Base-by-base conservation (phyloP, 2,888 invertebrate species). In the Eupithecia pulchellata region DNA sequence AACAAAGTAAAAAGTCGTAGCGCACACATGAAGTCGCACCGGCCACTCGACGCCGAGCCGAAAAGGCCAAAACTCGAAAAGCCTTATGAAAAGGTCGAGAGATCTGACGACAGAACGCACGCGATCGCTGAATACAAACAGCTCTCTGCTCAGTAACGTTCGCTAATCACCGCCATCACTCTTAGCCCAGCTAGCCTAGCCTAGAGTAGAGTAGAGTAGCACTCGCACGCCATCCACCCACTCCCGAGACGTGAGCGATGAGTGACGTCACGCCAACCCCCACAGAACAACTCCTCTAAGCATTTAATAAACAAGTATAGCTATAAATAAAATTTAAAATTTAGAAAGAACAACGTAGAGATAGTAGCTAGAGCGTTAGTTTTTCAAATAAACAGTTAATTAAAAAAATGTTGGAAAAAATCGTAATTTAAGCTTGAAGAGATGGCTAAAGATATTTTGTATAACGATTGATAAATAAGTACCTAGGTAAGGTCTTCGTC, bases 11-110 rank as follows among this genome's bases (percentile, higher is more conserved):
- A 99, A 96, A 99, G 99, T 95, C 97, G 99, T 94, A 99, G 99
- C 95, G 99, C 99, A 79, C 99, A 99, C 95, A 99, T 99, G 99
- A 99, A 99, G 95, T 99, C 98, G 81, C 99, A 99, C 95, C 97
- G 98, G 89, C 97, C 98, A 84, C 97, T 97, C 90, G 98, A 98
- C 95, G 96, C 97, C 91, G 97, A 97, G 91, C 95, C 96, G 79
- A 96, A 95, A 94, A 95, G 96, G 94, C 95, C 95, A 86, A 96
- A 95, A 90, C 92, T 93, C 89, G 94, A 94, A 93, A 94, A 94
- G 87, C 93, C 94, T 93, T 94, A 94, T 94, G 94, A 93, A 93
- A 94, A 93, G 93, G 94, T 94, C 86, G 92, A 92, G 91, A 89
- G 88, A 91, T 86, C 88, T 83, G 93, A 93, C 84, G 93, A 93